These are phyloP conservation scores for Stegostoma tigrinum DNA, from an alignment of 2,113 vertebrate genomes.

Conservation along the genomic window DNA sequence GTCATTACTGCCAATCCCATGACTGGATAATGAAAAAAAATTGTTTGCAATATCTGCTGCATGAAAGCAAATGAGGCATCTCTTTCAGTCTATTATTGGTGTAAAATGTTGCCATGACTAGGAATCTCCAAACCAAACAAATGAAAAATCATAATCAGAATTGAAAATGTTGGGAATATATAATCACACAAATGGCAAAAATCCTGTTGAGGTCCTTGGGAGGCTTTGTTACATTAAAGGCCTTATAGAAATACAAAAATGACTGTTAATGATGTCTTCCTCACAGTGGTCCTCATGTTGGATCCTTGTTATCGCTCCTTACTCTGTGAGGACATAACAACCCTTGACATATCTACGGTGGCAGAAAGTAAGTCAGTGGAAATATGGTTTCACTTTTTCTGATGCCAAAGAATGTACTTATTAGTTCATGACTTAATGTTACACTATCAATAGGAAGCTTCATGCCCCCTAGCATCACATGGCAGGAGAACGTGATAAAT, in stretches of 20 bases:
- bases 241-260: not conserved
- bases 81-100: not conserved
- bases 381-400: not conserved
- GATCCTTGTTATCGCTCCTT: not conserved
- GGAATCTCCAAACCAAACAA: not conserved
- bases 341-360: too few relatives aligned
- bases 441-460: not conserved
- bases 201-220: not conserved
- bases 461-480: not conserved
- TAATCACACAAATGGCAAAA: not conserved
- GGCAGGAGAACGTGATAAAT: not conserved
- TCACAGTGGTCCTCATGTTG: not conserved
- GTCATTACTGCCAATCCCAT: too few relatives aligned
- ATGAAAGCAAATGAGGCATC: not conserved
- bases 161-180: not conserved
- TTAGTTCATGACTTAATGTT: not conserved
- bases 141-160: not conserved
- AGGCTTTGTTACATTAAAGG: not conserved
- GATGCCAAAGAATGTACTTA: not conserved
- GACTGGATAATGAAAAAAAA: too few relatives aligned
- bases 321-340: not conserved
- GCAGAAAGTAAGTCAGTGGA: not conserved
- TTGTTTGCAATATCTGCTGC: not conserved
- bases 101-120: not conserved
- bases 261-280: not conserved